phyloP scores from a whole-genome alignment of 2,797 vertebrate genomes.

The Pteronotus mesoamericanus region DNA sequence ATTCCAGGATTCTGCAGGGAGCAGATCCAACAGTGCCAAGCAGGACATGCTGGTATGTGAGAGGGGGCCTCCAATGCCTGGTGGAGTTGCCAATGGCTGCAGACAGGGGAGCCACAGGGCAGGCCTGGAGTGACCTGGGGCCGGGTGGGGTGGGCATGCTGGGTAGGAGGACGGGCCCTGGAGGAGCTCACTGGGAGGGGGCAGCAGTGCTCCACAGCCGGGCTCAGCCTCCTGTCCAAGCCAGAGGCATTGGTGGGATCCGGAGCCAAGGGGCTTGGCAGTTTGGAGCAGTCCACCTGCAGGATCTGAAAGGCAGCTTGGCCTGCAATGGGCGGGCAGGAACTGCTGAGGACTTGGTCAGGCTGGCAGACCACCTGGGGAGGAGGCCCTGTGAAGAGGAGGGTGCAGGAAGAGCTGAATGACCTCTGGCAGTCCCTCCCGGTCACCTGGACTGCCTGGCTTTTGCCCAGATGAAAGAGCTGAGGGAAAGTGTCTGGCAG shows the following conservation, averaged over 20 bases:
- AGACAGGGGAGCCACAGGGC: not conserved
- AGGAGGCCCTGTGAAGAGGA: not conserved
- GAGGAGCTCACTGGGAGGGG: not conserved
- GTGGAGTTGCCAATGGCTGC: not conserved
- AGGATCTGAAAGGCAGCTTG: not conserved
- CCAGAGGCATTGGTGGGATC: not conserved
- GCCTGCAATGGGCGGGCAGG: not conserved
- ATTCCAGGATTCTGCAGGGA: not conserved
- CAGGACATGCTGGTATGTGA: not conserved
- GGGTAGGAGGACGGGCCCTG: not conserved
- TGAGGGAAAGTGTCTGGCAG: slow-evolving; percentile 48
- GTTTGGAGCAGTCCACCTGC: not conserved
- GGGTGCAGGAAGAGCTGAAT: not conserved
- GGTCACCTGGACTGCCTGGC: slow-evolving; percentile 36
- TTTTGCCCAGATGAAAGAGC: slow-evolving; percentile 55
- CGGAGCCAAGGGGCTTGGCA: not conserved
- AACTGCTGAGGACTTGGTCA: not conserved
- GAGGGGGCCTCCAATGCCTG: not conserved
- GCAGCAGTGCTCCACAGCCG: not conserved
- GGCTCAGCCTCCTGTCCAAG: not conserved
- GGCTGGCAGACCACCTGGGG: not conserved
- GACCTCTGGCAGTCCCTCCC: slow-evolving; percentile 47
- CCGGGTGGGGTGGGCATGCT: not conserved
- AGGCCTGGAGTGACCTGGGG: not conserved
- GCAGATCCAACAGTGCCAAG: not conserved